These are phyloP conservation scores for Orgyia antiqua DNA, from an alignment of 2,888 invertebrate genomes.

Conservation along the genomic window DNA sequence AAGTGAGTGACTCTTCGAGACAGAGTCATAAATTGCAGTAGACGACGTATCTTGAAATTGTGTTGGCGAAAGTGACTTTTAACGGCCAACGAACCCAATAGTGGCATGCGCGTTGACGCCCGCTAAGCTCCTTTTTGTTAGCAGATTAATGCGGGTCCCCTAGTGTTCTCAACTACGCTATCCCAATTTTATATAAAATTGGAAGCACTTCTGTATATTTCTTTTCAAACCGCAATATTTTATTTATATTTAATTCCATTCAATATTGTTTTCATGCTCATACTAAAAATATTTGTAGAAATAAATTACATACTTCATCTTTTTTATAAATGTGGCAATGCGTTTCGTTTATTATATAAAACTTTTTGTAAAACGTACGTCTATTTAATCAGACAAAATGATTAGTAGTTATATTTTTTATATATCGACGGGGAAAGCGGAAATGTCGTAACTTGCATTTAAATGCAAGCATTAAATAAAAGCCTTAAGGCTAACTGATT, in stretches of 20 bases:
- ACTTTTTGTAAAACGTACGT: too few species aligned
- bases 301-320: too few species aligned
- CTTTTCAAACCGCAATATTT: slow-evolving; percentile 9
- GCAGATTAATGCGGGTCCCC: slow-evolving; percentile 42
- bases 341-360: too few species aligned
- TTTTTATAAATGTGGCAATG: too few species aligned
- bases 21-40: slow-evolving; percentile 25
- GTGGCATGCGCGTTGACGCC: slow-evolving; percentile 42
- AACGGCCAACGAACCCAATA: slow-evolving; percentile 43
- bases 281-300: too few species aligned
- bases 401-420: too few species aligned
- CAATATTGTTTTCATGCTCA: not conserved
- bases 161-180: slow-evolving; percentile 10
- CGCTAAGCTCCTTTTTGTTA: slow-evolving; percentile 54
- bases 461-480: too few species aligned
- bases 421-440: too few species aligned
- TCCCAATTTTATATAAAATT: slow-evolving; percentile 9
- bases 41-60: slow-evolving; percentile 40
- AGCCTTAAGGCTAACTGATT: too few species aligned
- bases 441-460: too few species aligned
- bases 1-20: slow-evolving; percentile 33
- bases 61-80: slow-evolving; percentile 52
- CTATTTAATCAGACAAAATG: too few species aligned
- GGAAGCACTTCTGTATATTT: slow-evolving; percentile 2
- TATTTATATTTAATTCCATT: not conserved